Conservation (phyloP, 1,140 invertebrate genomes). For the Anastrepha ludens region DNA sequence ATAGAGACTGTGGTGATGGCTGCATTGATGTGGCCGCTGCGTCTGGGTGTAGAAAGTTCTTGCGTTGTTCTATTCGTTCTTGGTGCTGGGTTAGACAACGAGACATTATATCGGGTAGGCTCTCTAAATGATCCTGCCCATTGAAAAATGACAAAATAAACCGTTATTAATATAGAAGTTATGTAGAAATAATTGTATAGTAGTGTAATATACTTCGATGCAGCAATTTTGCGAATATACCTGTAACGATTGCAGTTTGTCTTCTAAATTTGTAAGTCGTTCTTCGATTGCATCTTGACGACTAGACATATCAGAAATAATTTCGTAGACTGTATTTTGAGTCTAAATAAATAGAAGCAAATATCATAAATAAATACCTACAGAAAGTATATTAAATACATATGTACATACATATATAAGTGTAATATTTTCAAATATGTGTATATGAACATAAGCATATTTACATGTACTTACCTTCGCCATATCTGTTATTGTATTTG, state of each 20-base stretch:
- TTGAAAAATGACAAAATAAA: too few species aligned
- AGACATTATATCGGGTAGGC: slow-evolving; percentile 87
- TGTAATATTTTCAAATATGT: background rate
- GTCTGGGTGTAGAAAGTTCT: slow-evolving; percentile 90
- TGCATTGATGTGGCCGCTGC: slow-evolving; percentile 79
- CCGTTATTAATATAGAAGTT: too few species aligned
- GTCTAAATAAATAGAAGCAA: slow-evolving; percentile 80
- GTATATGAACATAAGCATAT: background rate
- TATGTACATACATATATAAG: background rate
- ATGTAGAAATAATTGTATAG: too few species aligned
- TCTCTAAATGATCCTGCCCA: slow-evolving; percentile 78
- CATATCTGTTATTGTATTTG: slow-evolving; percentile 99
- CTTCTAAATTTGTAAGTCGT: slow-evolving; percentile 88
- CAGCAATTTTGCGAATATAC: slow-evolving; percentile 67
- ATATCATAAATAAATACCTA: background rate
- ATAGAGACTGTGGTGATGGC: slow-evolving; percentile 73
- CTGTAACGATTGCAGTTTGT: slow-evolving; percentile 87
- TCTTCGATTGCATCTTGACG: slow-evolving; percentile 93
- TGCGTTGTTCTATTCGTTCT: slow-evolving; percentile 82
- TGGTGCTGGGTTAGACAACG: slow-evolving; percentile 83
- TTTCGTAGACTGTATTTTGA: slow-evolving; percentile 97
- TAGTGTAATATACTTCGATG: too few species aligned
- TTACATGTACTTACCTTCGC: slow-evolving; percentile 89
- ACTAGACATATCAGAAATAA: slow-evolving; percentile 95
- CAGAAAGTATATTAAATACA: background rate